A percentile compares a stretch with the other conserved stretches of the same genome.
phyloP scores from a whole-genome alignment of 1,140 invertebrate species.

The Achatina immaculata region DNA sequence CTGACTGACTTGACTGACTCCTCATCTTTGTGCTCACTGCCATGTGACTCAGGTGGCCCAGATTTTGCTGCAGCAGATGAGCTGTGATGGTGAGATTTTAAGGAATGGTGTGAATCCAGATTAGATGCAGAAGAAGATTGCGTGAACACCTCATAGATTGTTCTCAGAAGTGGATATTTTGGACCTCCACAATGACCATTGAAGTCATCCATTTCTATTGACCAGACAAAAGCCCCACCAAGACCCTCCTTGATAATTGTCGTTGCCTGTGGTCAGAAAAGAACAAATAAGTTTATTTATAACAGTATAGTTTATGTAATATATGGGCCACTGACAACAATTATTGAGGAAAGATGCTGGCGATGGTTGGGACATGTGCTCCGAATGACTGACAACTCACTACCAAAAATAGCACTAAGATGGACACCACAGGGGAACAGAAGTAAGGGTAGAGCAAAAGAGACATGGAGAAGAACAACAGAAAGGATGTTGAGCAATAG shows the following conservation, averaged over 20 bases:
- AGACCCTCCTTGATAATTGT: conserved; percentile 57
- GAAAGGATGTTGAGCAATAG: no score
- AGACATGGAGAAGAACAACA: no score
- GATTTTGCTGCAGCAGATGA: neutral
- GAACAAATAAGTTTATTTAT: no score
- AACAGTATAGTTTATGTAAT: no score
- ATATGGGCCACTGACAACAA: no score
- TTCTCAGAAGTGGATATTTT: conserved; percentile 73
- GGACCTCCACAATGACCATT: conserved; percentile 69
- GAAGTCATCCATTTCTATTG: conserved; percentile 73
- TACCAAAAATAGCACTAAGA: no score
- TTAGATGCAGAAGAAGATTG: neutral
- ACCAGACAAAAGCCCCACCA: conserved; percentile 79
- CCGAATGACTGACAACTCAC: no score
- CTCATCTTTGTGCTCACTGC: neutral
- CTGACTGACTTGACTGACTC: neutral
- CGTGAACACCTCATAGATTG: conserved; percentile 66
- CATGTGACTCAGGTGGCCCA: neutral
- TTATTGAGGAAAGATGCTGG: no score
- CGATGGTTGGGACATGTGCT: no score
- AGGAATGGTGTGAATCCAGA: neutral
- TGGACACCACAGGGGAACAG: no score
- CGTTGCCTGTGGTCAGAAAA: conserved; percentile 42
- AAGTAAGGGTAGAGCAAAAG: no score
- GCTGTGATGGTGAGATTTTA: neutral